Base-by-base conservation (phyloP, 1,140 invertebrate genomes). In the Tetramorium alpestre region DNA sequence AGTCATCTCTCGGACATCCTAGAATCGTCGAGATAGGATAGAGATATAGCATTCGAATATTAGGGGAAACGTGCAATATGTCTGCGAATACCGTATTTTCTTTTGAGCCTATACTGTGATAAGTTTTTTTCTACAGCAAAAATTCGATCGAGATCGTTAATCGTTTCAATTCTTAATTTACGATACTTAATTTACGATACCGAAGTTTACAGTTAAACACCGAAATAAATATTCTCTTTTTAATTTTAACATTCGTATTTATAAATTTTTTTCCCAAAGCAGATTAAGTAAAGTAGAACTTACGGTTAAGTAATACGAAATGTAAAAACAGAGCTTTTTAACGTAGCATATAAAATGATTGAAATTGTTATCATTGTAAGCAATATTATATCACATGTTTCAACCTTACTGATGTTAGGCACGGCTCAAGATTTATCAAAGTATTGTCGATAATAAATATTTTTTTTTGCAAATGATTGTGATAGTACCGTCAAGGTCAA, bases 1-100 rank as follows among this genome's bases (percentile, higher is more conserved):
- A 92, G 89, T 94, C 92, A 93, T 86, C 91, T 93, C 49, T 38
- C 62, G 56, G 76, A 86, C 93, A 94, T 94, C 87, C 93, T 94
- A 86, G 7, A 89, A 93, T 0, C 16, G 86, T 38, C 11, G 28
- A 49, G n/a, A 18, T 41, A 44, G 1, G 7, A 28, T 25, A 67
- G 13, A 80, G 13, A 81, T 80, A 69, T n/a, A 85, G 58, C 2
- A 51, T 82, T 86, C 3, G n/a, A 10, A 51, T 28, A 33, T 49
- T 1, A 4, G 8, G 10, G 2, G 0, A 33, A 22, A 22, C 25
- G 54, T 60, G 54, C 6, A 18, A 72, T 22, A 51, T n/a, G 10
- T n/a, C 11, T 22, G 3, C n/a, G 3, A 49, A 58, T 44, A 70
- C 22, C 3, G 22, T 10, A 58, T 60, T 60, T 18, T 33, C 25